A percentile compares a stretch with the other conserved stretches of the same genome.
Conservation (phyloP, 2,113 vertebrate genomes). For the Nyctibius bracteatus region DNA sequence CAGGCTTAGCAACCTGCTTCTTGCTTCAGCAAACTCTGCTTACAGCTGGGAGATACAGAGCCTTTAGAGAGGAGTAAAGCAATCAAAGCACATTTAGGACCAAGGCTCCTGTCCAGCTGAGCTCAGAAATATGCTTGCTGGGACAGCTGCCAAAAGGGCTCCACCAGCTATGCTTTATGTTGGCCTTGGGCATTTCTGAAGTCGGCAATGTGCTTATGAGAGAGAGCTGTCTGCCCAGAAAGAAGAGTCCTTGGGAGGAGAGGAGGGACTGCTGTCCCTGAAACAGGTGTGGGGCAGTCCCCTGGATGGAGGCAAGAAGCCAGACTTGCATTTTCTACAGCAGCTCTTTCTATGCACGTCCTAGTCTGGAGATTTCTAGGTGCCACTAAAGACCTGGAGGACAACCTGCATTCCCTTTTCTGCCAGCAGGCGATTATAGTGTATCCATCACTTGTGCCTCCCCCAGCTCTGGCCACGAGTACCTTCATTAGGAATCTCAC, state of each 20-base stretch:
- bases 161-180: neutral
- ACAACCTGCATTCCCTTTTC: neutral
- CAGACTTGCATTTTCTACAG: neutral
- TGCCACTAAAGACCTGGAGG: neutral
- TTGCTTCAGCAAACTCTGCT: slow-evolving; percentile 60
- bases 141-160: slow-evolving; percentile 50
- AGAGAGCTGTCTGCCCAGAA: neutral
- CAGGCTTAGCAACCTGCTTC: slow-evolving; percentile 32
- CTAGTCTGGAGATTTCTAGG: neutral
- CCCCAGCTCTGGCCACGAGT: neutral
- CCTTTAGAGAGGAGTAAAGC: slow-evolving; percentile 25
- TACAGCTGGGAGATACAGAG: slow-evolving; percentile 45
- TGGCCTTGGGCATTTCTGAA: slow-evolving; percentile 46
- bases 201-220: neutral
- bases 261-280: neutral
- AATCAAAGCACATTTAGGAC: slow-evolving; percentile 55
- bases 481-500: slow-evolving; percentile 17
- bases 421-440: neutral
- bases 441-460: neutral
- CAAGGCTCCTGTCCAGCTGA: slow-evolving; percentile 50
- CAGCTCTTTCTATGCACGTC: neutral
- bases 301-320: neutral
- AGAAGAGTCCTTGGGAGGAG: neutral
- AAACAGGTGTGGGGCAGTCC: neutral
- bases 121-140: slow-evolving; percentile 47